These are phyloP conservation scores for Heteronetta atricapilla DNA, from an alignment of 2,113 vertebrate genomes.

Conservation along the genomic window DNA sequence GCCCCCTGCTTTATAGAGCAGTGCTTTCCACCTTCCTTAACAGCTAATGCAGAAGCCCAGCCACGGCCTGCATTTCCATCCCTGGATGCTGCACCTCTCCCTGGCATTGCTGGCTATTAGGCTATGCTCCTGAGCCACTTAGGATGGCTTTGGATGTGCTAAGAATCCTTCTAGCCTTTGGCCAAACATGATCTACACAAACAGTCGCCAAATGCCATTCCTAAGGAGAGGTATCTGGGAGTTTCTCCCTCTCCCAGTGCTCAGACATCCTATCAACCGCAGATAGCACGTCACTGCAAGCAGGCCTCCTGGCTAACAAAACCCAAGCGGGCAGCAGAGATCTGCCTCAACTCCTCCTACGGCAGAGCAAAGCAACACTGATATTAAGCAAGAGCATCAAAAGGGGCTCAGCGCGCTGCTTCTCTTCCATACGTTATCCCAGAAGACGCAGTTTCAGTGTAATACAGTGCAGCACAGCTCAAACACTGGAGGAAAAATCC, in stretches of 20 bases:
- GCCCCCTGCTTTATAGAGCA: background rate
- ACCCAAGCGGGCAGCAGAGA: background rate
- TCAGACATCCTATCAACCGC: background rate
- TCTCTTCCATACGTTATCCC: background rate
- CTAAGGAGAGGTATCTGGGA: background rate
- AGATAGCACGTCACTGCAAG: background rate
- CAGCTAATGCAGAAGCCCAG: background rate
- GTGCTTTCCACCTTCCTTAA: background rate
- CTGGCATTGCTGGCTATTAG: background rate
- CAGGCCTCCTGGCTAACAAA: background rate
- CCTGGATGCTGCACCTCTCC: background rate
- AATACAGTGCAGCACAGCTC: background rate
- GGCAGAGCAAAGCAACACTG: background rate
- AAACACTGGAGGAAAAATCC: background rate
- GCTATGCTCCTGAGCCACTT: background rate
- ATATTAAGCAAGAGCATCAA: rapidly evolving
- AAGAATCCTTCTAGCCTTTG: background rate
- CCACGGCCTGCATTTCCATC: background rate
- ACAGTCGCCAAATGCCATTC: background rate
- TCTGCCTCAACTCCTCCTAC: background rate
- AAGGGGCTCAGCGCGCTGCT: background rate
- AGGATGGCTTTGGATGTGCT: background rate
- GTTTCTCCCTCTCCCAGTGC: background rate
- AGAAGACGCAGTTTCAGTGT: background rate
- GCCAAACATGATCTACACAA: rapidly evolving